Conservation (phyloP, 2,797 vertebrate species). For the Buceros bicornis region DNA sequence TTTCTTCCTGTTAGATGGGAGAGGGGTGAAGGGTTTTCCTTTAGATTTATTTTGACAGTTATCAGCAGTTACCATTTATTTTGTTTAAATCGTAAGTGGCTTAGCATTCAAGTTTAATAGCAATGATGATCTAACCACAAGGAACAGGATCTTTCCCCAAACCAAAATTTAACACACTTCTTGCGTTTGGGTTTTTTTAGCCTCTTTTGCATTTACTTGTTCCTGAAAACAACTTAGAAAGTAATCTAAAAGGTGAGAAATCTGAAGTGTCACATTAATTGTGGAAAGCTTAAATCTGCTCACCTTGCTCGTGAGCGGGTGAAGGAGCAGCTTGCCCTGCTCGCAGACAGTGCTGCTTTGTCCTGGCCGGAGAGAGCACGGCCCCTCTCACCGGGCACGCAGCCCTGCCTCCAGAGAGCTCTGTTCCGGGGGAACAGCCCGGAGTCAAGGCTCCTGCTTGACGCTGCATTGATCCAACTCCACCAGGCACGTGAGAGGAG, state of each 20-base stretch:
- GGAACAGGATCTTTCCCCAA: background rate
- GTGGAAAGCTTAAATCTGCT: background rate
- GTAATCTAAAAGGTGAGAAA: background rate
- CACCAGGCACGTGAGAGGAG: background rate
- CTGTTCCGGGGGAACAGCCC: background rate
- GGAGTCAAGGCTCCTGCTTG: background rate
- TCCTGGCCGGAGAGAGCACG: background rate
- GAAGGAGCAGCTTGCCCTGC: background rate
- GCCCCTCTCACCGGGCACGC: rapidly evolving
- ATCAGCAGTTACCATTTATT: background rate
- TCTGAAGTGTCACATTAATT: background rate
- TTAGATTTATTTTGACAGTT: background rate
- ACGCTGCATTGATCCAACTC: background rate
- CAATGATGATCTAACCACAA: background rate
- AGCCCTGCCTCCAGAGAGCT: background rate
- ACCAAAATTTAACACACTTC: background rate
- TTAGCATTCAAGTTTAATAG: background rate
- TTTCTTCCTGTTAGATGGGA: background rate
- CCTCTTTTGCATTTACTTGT: background rate
- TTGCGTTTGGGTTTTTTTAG: background rate
- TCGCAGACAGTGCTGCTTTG: background rate
- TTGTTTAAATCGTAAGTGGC: background rate
- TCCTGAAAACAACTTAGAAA: background rate
- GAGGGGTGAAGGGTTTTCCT: background rate
- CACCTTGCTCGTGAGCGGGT: rapidly evolving